Percentiles rank a stretch among this genome's conserved stretches.
Conservation (phyloP, 2,888 invertebrate genomes). For the Parnassius orleans region DNA sequence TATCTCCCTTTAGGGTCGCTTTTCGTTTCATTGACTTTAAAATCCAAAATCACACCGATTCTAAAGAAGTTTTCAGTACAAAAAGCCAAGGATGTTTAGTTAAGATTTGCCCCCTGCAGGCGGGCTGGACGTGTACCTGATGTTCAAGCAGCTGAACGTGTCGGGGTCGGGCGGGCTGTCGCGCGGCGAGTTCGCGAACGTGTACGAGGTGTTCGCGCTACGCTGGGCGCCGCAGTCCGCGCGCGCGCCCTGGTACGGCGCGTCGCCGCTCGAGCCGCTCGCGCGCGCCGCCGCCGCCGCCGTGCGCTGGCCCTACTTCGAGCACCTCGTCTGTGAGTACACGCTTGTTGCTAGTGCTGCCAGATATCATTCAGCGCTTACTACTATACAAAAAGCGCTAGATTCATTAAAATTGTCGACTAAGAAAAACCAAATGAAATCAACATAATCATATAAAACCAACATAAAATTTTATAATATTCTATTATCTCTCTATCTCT, state of each 20-base stretch:
- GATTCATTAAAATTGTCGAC: too few relatives aligned
- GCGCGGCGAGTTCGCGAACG: conserved; percentile 84
- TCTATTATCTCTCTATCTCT: too few relatives aligned
- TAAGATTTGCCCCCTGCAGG: conserved; percentile 57
- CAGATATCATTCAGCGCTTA: too few relatives aligned
- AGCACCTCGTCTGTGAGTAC: conserved; percentile 83
- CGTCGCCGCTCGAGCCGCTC: conserved; percentile 80
- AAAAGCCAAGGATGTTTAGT: background rate
- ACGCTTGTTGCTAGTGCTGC: too few relatives aligned
- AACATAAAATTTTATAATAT: too few relatives aligned
- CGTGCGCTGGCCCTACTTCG: conserved; percentile 87
- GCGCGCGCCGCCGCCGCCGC: conserved; percentile 82
- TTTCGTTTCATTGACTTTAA: too few relatives aligned
- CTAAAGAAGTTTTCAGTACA: background rate
- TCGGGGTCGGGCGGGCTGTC: conserved; percentile 84
- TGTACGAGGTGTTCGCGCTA: conserved; percentile 84
- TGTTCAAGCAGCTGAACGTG: conserved; percentile 89
- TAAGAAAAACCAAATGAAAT: too few relatives aligned
- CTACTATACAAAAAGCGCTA: too few relatives aligned
- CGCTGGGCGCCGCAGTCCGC: conserved; percentile 87
- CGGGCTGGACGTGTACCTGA: conserved; percentile 86
- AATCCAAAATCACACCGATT: too few relatives aligned
- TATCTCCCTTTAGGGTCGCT: too few relatives aligned
- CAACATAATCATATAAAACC: too few relatives aligned
- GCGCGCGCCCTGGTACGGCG: conserved; percentile 86